These are phyloP conservation scores for Acrobeloides nanus DNA, from an alignment of 2,888 invertebrate genomes.

Conservation along the genomic window DNA sequence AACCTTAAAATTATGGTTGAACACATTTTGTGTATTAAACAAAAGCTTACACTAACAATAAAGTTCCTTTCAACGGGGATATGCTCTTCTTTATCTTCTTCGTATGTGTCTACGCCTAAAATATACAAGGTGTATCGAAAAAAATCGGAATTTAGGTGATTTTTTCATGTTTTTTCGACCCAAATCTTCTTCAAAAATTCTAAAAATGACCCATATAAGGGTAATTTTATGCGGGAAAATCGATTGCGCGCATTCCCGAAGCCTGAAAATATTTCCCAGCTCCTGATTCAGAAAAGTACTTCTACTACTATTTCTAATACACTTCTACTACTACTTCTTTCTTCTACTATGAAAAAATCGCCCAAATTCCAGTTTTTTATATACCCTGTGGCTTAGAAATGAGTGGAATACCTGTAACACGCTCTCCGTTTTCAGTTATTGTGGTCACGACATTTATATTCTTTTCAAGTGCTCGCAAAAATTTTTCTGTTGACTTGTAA, in stretches of 20 bases:
- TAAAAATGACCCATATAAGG: too few relatives aligned
- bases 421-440: constrained; percentile 27
- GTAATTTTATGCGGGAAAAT: too few relatives aligned
- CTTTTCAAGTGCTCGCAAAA: constrained; percentile 91
- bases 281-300: too few relatives aligned
- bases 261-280: too few relatives aligned
- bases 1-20: constrained; percentile 11
- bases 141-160: too few relatives aligned
- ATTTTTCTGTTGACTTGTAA: constrained; percentile 90
- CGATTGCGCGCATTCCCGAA: too few relatives aligned
- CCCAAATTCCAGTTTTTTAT: too few relatives aligned
- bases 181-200: too few relatives aligned
- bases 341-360: neutral
- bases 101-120: constrained; percentile 11
- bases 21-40: neutral
- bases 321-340: too few relatives aligned
- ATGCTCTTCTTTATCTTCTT: constrained; percentile 14
- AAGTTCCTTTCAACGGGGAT: constrained; percentile 26
- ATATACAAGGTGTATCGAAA: neutral
- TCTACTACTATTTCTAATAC: too few relatives aligned
- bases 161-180: too few relatives aligned
- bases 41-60: constrained; percentile 19
- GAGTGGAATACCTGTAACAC: constrained; percentile 33
- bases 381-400: too few relatives aligned
- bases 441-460: constrained; percentile 42